Evolutionary conservation across 2,797 vertebrate genomes (phyloP), one percentile per base, ranked within the genome.

Genomic region (Spondyliosoma cantharus): DNA sequence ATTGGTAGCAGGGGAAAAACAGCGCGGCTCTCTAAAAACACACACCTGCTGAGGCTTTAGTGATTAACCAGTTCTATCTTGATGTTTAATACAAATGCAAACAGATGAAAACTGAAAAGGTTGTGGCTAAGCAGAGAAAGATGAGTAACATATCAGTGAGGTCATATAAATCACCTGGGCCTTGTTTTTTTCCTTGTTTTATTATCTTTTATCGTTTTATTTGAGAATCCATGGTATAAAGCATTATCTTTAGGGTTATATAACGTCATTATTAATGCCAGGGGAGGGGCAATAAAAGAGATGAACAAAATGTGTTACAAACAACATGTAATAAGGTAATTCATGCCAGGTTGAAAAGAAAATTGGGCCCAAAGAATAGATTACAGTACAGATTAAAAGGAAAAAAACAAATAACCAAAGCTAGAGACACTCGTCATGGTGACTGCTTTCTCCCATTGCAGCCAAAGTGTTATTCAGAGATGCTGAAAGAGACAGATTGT

Each of bases 401-500:
- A 3, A 3, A 8, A 12, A 76, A 76, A 52, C 17, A 61, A 37
- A 45, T 14, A 62, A 42, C 22, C 72, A 72, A 49, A 53, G 27
- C 71, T 73, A 62, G 14, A 68, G 59, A 52, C 32, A 61, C 59
- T 87, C 48, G 69, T 87, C 80, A 91, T 83, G 70, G 84, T 87
- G 73, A 90, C 81, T 75, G 81, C 89, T 92, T 91, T 76, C 62
- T 60, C 67, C 74, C 76, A 76, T 82, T 67, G 73, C 80, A 67
- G 84, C 84, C 77, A 81, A 71, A 50, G 80, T 91, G 88, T 82
- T 85, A 90, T 91, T 91, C 91, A 89, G 62, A 80, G 69, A 61
- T 74, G 76, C 54, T 90, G 84, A 90, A 89, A 90, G 86, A 86
- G 17, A 76, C 61, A 85, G 84, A 86, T 74, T 89, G 87, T 91